phyloP scores from a whole-genome alignment of 2,113 vertebrate species.

The Cyanoliseus patagonus region DNA sequence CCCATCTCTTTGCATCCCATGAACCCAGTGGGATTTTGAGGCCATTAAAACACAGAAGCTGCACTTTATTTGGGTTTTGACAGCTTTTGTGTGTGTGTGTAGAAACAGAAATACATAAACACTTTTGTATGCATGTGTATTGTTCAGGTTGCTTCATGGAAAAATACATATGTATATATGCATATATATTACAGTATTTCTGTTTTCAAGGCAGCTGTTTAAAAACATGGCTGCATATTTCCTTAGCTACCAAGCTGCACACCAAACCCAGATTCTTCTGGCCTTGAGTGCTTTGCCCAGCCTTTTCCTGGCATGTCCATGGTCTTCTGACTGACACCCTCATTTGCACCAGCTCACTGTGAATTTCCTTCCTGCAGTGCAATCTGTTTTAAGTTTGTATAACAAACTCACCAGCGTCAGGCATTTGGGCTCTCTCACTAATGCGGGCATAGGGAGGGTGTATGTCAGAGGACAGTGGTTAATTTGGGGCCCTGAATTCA shows the following conservation, averaged over 20 bases:
- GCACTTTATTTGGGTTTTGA: neutral
- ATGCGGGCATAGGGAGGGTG: rapidly evolving
- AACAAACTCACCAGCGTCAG: neutral
- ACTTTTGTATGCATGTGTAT: neutral
- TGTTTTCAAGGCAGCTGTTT: neutral
- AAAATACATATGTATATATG: neutral
- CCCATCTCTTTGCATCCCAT: neutral
- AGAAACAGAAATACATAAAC: neutral
- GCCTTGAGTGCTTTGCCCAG: neutral
- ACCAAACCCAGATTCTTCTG: neutral
- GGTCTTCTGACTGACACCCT: neutral
- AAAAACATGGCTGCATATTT: neutral
- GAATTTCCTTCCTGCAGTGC: neutral
- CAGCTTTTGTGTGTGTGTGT: neutral
- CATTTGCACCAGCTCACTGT: neutral
- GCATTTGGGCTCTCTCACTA: neutral
- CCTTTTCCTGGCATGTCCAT: neutral
- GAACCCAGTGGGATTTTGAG: neutral
- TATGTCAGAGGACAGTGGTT: neutral
- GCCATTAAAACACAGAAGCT: neutral
- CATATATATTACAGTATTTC: neutral
- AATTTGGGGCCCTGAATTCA: neutral
- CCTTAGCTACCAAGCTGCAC: neutral
- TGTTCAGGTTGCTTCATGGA: neutral
- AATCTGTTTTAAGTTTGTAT: neutral